These are phyloP conservation scores for Trachops cirrhosus DNA, from an alignment of 2,797 vertebrate species.

Conservation along the genomic window DNA sequence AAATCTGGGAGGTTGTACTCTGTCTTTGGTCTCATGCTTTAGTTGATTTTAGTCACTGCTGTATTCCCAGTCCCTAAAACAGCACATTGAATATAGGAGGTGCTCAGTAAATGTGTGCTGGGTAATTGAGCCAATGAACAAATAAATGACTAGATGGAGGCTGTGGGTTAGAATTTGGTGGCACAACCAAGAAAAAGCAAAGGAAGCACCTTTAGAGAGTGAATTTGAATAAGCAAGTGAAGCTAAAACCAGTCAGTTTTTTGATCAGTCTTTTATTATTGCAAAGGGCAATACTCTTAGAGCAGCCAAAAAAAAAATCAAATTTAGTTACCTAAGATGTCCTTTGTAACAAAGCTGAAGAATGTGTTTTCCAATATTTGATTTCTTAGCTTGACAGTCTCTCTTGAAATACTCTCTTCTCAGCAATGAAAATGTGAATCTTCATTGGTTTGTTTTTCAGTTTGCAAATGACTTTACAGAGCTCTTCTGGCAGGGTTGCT, in stretches of 20 bases:
- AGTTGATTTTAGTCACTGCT: neutral
- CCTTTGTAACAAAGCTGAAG: conserved; percentile 56
- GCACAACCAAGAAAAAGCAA: neutral
- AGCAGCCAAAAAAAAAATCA: conserved; percentile 37
- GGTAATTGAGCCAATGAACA: neutral
- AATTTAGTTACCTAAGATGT: conserved; percentile 64
- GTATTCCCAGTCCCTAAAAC: neutral
- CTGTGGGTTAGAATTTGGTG: neutral
- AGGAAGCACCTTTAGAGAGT: neutral
- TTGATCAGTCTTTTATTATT: conserved; percentile 10
- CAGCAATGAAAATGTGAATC: conserved; percentile 49
- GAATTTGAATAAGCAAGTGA: neutral
- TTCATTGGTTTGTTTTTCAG: conserved; percentile 63
- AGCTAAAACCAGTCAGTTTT: neutral
- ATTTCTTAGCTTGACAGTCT: conserved; percentile 68
- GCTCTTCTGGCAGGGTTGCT: conserved; percentile 53
- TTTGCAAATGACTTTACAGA: conserved; percentile 73
- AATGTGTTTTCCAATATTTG: conserved; percentile 74
- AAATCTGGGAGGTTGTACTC: neutral
- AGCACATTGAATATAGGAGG: neutral
- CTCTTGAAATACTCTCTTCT: conserved; percentile 64
- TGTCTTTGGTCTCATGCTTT: neutral
- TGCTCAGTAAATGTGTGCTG: neutral
- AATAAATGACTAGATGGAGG: neutral
- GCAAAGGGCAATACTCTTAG: conserved; percentile 34